Evolutionary conservation across 2,113 vertebrate species (phyloP).

Genomic region (Taxidea taxus): DNA sequence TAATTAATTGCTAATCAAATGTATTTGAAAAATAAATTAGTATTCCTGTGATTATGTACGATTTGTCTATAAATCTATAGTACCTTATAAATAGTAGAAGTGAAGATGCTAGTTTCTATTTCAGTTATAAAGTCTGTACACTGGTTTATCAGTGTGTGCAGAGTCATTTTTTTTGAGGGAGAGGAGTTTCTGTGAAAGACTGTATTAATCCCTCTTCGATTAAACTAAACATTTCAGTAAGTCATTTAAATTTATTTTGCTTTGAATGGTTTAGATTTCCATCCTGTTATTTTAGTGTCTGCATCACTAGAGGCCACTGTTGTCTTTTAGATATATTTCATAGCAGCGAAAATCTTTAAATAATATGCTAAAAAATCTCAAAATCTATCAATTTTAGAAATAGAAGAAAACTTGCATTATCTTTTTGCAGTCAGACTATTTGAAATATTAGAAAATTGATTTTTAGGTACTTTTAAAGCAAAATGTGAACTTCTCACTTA

Average conservation of each 20-base stretch:
- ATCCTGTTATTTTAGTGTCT: neutral
- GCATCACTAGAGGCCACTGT: conserved; percentile 57
- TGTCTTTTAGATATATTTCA: neutral
- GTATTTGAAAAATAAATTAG: neutral
- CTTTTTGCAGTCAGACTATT: neutral
- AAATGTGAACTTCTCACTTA: neutral
- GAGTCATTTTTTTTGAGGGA: neutral
- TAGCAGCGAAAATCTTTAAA: neutral
- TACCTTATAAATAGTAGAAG: neutral
- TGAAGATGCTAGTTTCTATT: neutral
- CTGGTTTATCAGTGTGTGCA: neutral
- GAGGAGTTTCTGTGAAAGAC: neutral
- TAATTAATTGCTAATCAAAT: neutral
- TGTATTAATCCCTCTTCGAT: neutral
- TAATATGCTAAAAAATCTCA: neutral
- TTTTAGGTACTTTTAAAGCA: neutral
- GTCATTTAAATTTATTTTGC: neutral
- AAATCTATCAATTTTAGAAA: neutral
- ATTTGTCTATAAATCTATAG: neutral
- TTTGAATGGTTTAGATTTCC: neutral
- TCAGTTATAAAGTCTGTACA: neutral
- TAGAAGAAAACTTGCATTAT: neutral
- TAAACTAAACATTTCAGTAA: neutral
- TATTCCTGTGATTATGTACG: neutral
- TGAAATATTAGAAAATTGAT: neutral